A percentile compares a stretch with the other conserved stretches of the same genome.
Conservation (phyloP, 2,888 invertebrate genomes). For the Eulithis prunata region DNA sequence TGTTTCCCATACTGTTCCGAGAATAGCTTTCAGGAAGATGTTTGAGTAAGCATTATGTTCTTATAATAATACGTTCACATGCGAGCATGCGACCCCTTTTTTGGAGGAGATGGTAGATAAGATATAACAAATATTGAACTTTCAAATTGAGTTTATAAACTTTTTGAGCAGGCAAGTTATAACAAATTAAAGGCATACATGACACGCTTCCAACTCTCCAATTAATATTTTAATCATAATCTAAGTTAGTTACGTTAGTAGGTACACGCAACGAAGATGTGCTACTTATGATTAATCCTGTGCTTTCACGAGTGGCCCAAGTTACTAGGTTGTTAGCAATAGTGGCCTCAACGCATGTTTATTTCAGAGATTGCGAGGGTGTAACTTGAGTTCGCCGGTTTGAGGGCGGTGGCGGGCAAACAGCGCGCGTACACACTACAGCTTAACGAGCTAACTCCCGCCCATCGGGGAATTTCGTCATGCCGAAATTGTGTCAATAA, state of each 20-base stretch:
- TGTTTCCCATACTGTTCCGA: slow-evolving; percentile 4
- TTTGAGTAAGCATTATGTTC: slow-evolving; percentile 33
- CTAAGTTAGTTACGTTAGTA: slow-evolving; percentile 53
- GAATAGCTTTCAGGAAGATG: slow-evolving; percentile 28
- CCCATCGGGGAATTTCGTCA: slow-evolving; percentile 63
- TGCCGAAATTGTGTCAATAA: slow-evolving; percentile 59
- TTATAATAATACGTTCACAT: slow-evolving; percentile 23
- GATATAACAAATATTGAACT: slow-evolving; percentile 36
- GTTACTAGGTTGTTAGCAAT: slow-evolving; percentile 70
- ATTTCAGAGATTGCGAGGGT: slow-evolving; percentile 76
- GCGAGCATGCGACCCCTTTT: slow-evolving; percentile 30
- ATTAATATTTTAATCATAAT: slow-evolving; percentile 67
- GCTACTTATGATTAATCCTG: slow-evolving; percentile 66
- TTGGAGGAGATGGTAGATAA: slow-evolving; percentile 25
- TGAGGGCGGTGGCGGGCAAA: slow-evolving; percentile 68
- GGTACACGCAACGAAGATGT: slow-evolving; percentile 53
- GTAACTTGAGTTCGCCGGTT: slow-evolving; percentile 74
- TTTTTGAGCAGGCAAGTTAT: slow-evolving; percentile 34
- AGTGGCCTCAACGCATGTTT: slow-evolving; percentile 73
- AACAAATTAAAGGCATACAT: slow-evolving; percentile 30
- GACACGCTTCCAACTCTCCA: slow-evolving; percentile 44
- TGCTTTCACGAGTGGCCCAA: slow-evolving; percentile 62
- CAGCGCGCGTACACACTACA: slow-evolving; percentile 62
- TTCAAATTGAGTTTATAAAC: slow-evolving; percentile 36
- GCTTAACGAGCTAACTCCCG: slow-evolving; percentile 71